Evolutionary conservation across 2,797 vertebrate genomes (phyloP).

Genomic region (Cirrhinus molitorella): DNA sequence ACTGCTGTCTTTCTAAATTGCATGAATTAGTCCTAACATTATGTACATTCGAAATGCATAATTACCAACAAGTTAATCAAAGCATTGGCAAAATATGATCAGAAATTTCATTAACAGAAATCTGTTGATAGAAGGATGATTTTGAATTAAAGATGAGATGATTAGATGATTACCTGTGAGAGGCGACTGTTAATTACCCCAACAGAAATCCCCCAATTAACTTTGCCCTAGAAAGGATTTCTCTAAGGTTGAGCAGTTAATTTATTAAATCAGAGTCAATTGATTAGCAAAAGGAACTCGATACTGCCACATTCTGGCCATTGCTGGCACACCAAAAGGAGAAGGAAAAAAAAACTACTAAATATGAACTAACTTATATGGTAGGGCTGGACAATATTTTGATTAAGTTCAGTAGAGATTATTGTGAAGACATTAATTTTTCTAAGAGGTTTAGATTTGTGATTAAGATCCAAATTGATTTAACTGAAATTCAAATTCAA

Average conservation of each 20-base stretch:
- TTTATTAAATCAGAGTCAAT: not conserved
- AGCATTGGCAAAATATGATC: slow-evolving; percentile 3
- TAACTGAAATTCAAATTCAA: not conserved
- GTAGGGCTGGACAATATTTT: slow-evolving; percentile 20
- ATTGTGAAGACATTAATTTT: not conserved
- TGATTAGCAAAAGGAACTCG: slow-evolving; percentile 31
- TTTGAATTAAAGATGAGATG: slow-evolving; percentile 27
- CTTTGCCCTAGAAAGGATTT: slow-evolving; percentile 18
- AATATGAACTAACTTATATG: not conserved
- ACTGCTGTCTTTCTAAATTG: not conserved
- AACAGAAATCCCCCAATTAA: slow-evolving; percentile 16
- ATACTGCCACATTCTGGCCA: slow-evolving; percentile 31
- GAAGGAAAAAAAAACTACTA: not conserved
- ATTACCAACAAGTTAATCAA: not conserved
- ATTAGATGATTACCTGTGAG: slow-evolving; percentile 25
- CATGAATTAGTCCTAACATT: not conserved
- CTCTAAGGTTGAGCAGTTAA: slow-evolving; percentile 1
- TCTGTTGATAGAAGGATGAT: slow-evolving; percentile 11
- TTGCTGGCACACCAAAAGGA: not conserved
- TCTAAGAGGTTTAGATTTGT: not conserved
- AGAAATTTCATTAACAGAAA: not conserved
- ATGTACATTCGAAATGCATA: not conserved
- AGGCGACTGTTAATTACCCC: not conserved
- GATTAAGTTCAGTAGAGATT: not conserved
- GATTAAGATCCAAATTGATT: not conserved